Evolutionary conservation across 2,113 vertebrate species (phyloP).

Genomic region (Callipepla squamata): DNA sequence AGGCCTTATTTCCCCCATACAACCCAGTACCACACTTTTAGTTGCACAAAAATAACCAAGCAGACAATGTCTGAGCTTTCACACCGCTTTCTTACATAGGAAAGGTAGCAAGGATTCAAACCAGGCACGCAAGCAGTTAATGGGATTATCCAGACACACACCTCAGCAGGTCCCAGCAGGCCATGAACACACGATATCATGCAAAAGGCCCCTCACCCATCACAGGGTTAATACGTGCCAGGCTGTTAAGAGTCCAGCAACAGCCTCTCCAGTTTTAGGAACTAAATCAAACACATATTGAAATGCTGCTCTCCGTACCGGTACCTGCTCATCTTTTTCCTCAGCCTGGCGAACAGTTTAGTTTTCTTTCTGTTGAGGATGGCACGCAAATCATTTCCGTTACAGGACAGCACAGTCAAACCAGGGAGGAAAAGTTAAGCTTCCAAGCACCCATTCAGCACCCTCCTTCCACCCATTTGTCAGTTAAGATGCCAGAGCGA

Average conservation of each 20-base stretch:
- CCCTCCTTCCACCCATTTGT: no score
- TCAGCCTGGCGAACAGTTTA: constrained; percentile 85
- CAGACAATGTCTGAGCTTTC: neutral
- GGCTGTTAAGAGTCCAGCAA: constrained; percentile 66
- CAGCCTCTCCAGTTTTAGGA: constrained; percentile 50
- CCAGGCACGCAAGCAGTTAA: constrained; percentile 59
- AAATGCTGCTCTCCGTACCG: constrained; percentile 54
- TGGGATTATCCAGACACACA: constrained; percentile 62
- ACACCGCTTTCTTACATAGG: neutral
- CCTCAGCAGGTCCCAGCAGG: constrained; percentile 47
- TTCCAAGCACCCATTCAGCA: neutral
- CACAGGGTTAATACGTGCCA: constrained; percentile 65
- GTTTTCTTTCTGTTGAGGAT: constrained; percentile 85
- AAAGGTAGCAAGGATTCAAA: constrained; percentile 42
- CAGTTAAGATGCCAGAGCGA: neutral
- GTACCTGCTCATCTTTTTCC: constrained; percentile 86
- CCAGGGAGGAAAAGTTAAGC: constrained; percentile 45
- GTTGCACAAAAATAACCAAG: neutral
- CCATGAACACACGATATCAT: constrained; percentile 34
- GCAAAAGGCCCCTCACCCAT: constrained; percentile 50
- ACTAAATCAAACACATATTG: neutral
- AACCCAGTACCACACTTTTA: neutral
- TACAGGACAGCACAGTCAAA: constrained; percentile 59
- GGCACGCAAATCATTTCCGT: constrained; percentile 63
- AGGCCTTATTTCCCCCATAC: neutral